Base-by-base conservation (phyloP, 30 jellyfish, hydroid and myxozoan species). In the Pseudorhiza aurosa region DNA sequence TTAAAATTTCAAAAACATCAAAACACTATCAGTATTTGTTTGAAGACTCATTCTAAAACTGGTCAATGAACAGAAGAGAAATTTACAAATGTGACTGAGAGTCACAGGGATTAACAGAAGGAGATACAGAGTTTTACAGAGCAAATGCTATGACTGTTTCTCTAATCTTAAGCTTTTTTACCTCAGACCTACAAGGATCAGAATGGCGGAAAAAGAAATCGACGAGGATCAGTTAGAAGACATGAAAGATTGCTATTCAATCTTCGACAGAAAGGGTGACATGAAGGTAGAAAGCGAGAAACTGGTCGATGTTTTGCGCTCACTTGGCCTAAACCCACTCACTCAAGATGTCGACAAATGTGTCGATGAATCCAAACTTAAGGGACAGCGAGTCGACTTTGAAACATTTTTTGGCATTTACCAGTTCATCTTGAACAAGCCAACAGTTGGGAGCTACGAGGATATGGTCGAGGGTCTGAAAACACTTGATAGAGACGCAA, bases 381-480 rank as follows among this genome's bases (percentile, higher is more conserved):
- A 42, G n/a, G 90, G 80, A 43, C 73, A 67, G 19, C 90, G 98
- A 9, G 83, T 90, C 29, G 98, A 83, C 14, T 73, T 90, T 28
- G 98, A 90, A 47, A 65, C 95, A 4, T 90, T 90, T 57, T 76
- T 56, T 74, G 69, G 85, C 10, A 85, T 90, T 30, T 90, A 90
- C 58, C 73, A 75, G 26, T 87, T 69, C 53, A 36, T 90, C 11
- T 36, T 89, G 42, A 39, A n/a, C 40, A 65, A 77, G 21, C 89
- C 94, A 26, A 72, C 96, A 8, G 88, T 75, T n/a, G 98, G 90
- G 9, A 57, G 96, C 72, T 80, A 57, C 49, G 96, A 81, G 65
- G 98, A 90, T 74, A 90, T 90, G 96, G 87, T 65, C 2, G 98
- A 90, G 68, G 98, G 90, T 17, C 88, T 90, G 53, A 84, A 76